phyloP scores from a whole-genome alignment of 2,797 vertebrate species.

The Hydrolagus colliei region DNA sequence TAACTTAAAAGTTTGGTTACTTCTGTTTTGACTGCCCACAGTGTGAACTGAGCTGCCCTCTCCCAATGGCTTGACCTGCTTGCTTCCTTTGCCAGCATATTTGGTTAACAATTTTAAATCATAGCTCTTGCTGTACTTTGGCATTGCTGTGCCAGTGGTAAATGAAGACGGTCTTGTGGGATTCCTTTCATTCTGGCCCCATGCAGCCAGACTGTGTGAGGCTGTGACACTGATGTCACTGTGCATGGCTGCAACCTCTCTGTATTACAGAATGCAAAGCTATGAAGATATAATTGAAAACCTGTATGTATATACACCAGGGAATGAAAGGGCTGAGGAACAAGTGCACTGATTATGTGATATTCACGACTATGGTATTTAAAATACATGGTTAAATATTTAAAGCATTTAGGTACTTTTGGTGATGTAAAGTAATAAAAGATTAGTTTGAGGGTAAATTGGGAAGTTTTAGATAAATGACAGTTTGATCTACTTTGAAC shows the following conservation, averaged over 20 bases:
- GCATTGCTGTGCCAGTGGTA: neutral
- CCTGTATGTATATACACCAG: neutral
- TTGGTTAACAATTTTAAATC: neutral
- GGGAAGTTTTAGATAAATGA: neutral
- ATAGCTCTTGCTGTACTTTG: neutral
- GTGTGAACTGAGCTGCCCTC: no score
- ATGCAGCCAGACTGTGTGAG: neutral
- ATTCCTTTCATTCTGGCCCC: neutral
- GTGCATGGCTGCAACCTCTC: neutral
- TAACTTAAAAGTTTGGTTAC: no score
- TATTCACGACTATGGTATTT: constrained; percentile 2
- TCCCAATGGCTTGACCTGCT: neutral
- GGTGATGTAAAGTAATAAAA: neutral
- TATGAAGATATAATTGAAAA: constrained; percentile 10
- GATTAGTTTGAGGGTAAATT: constrained; percentile 5
- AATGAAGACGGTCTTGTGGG: neutral
- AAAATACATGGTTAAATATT: neutral
- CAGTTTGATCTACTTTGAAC: neutral
- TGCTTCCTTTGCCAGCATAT: neutral
- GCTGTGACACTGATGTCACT: neutral
- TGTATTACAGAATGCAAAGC: constrained; percentile 6
- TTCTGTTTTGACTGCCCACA: no score
- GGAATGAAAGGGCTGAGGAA: neutral
- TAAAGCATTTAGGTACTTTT: neutral
- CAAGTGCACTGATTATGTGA: neutral